A percentile compares a stretch with the other conserved stretches of the same genome.
These are phyloP conservation scores for Pseudomyrmex dendroicus DNA, from an alignment of 1,140 invertebrate species.

Conservation along the genomic window DNA sequence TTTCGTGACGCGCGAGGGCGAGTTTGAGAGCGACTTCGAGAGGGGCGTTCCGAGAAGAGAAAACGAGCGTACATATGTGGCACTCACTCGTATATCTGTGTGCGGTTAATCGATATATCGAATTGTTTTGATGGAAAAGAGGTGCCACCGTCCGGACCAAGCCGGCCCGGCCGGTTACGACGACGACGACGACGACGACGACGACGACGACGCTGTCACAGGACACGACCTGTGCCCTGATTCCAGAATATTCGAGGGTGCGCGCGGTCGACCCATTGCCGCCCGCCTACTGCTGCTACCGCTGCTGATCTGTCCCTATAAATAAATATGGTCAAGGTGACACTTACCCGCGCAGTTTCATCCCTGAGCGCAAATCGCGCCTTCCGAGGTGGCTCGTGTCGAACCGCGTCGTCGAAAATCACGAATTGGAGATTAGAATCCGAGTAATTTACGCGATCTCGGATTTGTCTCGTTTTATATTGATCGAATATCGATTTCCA, in stretches of 20 bases:
- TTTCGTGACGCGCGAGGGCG: conserved; percentile 50
- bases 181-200: background rate
- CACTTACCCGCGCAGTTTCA: conserved; percentile 23
- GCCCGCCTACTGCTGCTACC: background rate
- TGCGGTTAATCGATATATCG: conserved; percentile 54
- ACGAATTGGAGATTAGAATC: too few species aligned
- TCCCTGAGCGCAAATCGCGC: background rate
- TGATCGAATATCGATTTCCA: too few species aligned
- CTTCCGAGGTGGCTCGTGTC: background rate
- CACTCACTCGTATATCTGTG: conserved; percentile 34
- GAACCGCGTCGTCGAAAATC: background rate
- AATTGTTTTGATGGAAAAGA: conserved; percentile 60
- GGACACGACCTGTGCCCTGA: conserved; percentile 37
- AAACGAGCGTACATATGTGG: background rate
- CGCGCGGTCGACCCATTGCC: conserved; percentile 30
- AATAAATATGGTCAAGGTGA: conserved; percentile 59
- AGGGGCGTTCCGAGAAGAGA: conserved; percentile 39
- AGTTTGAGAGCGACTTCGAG: conserved; percentile 1
- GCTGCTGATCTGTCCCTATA: conserved; percentile 28
- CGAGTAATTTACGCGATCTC: too few species aligned
- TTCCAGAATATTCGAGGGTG: conserved; percentile 56
- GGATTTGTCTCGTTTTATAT: too few species aligned
- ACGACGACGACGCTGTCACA: background rate
- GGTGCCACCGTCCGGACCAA: conserved; percentile 45
- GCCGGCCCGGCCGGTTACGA: conserved; percentile 46